Conservation (phyloP, 2,888 invertebrate species). For the Rhamphomyia laevipes region DNA sequence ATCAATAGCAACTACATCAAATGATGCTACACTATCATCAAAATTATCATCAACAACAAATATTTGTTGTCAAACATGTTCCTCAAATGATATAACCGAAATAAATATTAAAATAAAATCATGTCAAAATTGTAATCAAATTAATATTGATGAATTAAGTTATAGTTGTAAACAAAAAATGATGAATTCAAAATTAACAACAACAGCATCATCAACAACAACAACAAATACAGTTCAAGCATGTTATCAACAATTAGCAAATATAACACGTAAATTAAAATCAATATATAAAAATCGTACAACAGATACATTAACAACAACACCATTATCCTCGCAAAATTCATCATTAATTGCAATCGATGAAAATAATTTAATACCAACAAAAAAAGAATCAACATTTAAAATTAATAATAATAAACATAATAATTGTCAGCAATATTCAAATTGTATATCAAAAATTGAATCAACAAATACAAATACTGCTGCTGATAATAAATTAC, state of each 20-base stretch:
- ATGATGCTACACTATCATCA: background rate
- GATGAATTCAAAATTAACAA: background rate
- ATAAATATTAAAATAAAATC: slow-evolving; percentile 14
- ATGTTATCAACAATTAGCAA: slow-evolving; percentile 10
- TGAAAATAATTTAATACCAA: background rate
- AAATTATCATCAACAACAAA: background rate
- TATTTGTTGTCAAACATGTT: slow-evolving; percentile 12
- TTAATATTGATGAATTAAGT: slow-evolving; percentile 12
- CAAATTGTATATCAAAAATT: background rate
- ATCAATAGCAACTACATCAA: background rate
- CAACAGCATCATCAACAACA: background rate
- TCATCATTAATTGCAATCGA: background rate
- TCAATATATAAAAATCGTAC: slow-evolving; percentile 12
- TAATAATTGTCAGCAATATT: background rate
- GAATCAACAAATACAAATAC: too few relatives aligned
- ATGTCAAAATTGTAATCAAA: slow-evolving; percentile 14
- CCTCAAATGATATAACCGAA: slow-evolving; percentile 14
- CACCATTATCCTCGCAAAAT: background rate
- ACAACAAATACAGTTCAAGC: slow-evolving; percentile 2
- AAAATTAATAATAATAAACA: too few relatives aligned
- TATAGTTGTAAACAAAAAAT: slow-evolving; percentile 1
- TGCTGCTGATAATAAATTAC: slow-evolving; percentile 6
- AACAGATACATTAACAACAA: slow-evolving; percentile 1
- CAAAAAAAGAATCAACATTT: background rate
- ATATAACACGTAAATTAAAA: slow-evolving; percentile 13